Percentiles rank a stretch among this genome's conserved stretches.
Evolutionary conservation across 2,888 invertebrate species (phyloP).

Genomic region (Villa cingulata): DNA sequence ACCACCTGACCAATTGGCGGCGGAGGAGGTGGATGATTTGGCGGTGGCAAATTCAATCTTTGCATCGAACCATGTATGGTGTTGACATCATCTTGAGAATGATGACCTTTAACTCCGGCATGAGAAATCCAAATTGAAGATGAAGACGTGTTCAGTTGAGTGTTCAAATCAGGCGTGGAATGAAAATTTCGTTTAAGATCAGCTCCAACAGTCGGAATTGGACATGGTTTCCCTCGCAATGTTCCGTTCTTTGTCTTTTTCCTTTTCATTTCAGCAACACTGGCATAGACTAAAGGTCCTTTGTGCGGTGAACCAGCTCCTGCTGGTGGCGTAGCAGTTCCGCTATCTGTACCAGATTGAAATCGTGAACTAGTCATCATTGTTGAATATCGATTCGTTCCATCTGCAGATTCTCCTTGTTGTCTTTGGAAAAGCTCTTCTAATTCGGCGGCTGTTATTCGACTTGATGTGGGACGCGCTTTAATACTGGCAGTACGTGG

Average conservation of each 20-base stretch:
- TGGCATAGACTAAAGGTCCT: slow-evolving; percentile 65
- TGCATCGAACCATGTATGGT: slow-evolving; percentile 35
- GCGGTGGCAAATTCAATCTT: slow-evolving; percentile 53
- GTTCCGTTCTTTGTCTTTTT: slow-evolving; percentile 40
- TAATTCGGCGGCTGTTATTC: slow-evolving; percentile 82
- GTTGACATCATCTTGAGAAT: slow-evolving; percentile 58
- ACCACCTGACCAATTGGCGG: slow-evolving; percentile 58
- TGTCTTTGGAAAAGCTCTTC: slow-evolving; percentile 87
- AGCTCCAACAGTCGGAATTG: slow-evolving; percentile 31
- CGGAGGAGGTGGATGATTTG: slow-evolving; percentile 71
- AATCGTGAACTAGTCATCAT: slow-evolving; percentile 67
- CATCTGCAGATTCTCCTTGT: slow-evolving; percentile 46
- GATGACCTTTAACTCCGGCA: slow-evolving; percentile 40
- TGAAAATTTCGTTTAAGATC: slow-evolving; percentile 67
- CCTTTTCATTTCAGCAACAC: slow-evolving; percentile 91
- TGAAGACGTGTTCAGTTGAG: slow-evolving; percentile 34
- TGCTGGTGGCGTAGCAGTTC: slow-evolving; percentile 48
- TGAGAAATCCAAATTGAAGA: slow-evolving; percentile 29
- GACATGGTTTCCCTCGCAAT: slow-evolving; percentile 33
- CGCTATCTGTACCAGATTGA: slow-evolving; percentile 45
- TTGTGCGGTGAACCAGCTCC: slow-evolving; percentile 46
- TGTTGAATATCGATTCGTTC: slow-evolving; percentile 36
- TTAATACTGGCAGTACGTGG: slow-evolving; percentile 84
- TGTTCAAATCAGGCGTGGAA: slow-evolving; percentile 73
- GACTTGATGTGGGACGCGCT: slow-evolving; percentile 70